Conservation (phyloP, 2,888 invertebrate genomes). For the Polydrusus pterygomalis region DNA sequence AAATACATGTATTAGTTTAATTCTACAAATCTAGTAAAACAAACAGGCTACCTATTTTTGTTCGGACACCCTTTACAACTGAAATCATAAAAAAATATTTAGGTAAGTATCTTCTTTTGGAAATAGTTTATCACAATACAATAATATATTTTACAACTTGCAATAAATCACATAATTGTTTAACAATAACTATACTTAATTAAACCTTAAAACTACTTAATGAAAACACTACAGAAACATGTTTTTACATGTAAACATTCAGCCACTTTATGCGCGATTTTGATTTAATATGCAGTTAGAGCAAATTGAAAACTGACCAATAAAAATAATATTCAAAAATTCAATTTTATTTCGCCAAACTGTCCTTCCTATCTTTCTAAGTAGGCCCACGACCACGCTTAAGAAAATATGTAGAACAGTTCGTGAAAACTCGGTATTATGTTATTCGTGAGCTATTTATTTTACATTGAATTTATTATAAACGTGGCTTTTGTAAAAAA, state of each 20-base stretch:
- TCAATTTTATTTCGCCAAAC: no score
- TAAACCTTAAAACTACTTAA: not conserved
- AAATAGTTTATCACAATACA: slow-evolving; percentile 18
- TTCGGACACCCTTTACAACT: not conserved
- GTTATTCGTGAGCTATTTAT: no score
- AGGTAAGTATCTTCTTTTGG: not conserved
- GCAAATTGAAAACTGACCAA: slow-evolving; percentile 3
- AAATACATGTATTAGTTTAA: no score
- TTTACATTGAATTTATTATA: no score
- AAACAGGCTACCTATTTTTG: no score
- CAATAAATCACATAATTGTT: slow-evolving; percentile 7
- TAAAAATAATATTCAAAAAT: not conserved
- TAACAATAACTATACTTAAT: not conserved
- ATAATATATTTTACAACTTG: slow-evolving; percentile 11
- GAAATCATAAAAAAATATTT: not conserved
- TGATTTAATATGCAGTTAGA: not conserved
- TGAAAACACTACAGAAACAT: not conserved
- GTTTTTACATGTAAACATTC: not conserved
- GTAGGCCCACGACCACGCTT: no score
- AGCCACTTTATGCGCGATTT: not conserved
- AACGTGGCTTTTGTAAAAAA: no score
- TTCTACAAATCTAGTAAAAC: no score
- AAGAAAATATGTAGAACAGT: no score
- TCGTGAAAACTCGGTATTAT: no score
- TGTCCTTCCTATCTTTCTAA: no score